Percentiles rank a stretch among this genome's conserved stretches.
These are phyloP conservation scores for Amphibalanus amphitrite DNA, from an alignment of 1,140 invertebrate genomes.

Conservation along the genomic window DNA sequence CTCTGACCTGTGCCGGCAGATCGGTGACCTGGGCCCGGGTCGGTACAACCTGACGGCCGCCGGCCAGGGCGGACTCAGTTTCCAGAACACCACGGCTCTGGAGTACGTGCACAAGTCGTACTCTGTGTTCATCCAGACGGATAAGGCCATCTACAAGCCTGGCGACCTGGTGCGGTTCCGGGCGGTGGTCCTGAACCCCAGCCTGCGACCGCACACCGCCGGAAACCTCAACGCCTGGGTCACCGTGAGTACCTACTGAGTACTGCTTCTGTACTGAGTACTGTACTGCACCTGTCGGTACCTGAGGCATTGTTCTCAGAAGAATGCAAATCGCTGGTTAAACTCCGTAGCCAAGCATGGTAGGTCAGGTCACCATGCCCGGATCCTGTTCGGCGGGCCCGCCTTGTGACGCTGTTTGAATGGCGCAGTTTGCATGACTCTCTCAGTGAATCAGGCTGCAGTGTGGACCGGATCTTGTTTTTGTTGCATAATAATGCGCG, in stretches of 20 bases:
- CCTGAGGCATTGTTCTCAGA: too few species aligned
- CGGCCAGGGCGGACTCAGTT: conserved; percentile 51
- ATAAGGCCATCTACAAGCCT: conserved; percentile 75
- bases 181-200: conserved; percentile 56
- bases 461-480: too few species aligned
- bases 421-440: too few species aligned
- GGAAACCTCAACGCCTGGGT: conserved; percentile 41
- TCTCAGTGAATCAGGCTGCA: too few species aligned
- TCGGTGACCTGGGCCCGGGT: conserved; percentile 53
- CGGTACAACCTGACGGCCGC: conserved; percentile 52
- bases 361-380: too few species aligned
- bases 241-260: conserved; percentile 30
- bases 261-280: too few species aligned
- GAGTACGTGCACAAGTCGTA: conserved; percentile 67
- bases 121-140: conserved; percentile 82
- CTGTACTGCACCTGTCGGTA: too few species aligned
- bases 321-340: too few species aligned
- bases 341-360: too few species aligned
- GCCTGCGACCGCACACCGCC: conserved; percentile 44
- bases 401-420: too few species aligned
- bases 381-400: too few species aligned
- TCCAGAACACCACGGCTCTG: conserved; percentile 49
- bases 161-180: conserved; percentile 53
- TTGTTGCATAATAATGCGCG: too few species aligned
- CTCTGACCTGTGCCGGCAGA: conserved; percentile 22